Percentiles rank a stretch among this genome's conserved stretches.
These are phyloP conservation scores for Bimastos eiseni DNA, from an alignment of 2,888 invertebrate genomes.

Conservation along the genomic window DNA sequence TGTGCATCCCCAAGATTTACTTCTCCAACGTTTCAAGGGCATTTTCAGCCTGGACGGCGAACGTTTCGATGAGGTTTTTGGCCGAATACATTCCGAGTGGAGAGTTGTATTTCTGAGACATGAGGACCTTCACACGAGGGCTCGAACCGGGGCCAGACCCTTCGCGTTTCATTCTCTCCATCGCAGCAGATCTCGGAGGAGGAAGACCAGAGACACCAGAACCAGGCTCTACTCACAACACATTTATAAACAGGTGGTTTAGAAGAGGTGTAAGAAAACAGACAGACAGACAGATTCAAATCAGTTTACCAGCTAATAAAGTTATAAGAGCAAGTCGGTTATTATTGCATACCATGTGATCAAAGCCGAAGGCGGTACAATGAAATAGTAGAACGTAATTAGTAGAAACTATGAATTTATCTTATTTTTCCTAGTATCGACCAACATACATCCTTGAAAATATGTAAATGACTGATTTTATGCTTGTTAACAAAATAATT, in stretches of 20 bases:
- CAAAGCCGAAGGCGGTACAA: no score
- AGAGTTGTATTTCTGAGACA: conserved; percentile 46
- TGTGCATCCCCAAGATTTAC: not conserved
- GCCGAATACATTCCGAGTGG: conserved; percentile 45
- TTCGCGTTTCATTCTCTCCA: conserved; percentile 38
- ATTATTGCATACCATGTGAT: no score
- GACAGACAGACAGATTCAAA: not conserved
- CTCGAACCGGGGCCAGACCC: not conserved
- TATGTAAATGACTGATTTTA: no score
- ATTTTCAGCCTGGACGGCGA: conserved; percentile 41
- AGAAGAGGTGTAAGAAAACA: not conserved
- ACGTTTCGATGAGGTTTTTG: conserved; percentile 45
- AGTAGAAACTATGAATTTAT: no score
- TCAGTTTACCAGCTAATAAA: not conserved
- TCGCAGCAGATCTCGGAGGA: conserved; percentile 40
- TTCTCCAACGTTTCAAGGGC: conserved; percentile 19
- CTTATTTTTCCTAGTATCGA: no score
- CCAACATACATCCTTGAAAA: no score
- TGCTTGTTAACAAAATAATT: no score
- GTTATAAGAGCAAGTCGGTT: no score
- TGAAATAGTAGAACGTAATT: no score
- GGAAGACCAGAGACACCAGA: conserved; percentile 42
- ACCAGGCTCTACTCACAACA: conserved; percentile 37
- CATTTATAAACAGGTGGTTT: not conserved
- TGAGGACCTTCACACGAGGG: conserved; percentile 43